phyloP scores from a whole-genome alignment of 2,888 invertebrate species.

The Gymnosoma rotundatum region DNA sequence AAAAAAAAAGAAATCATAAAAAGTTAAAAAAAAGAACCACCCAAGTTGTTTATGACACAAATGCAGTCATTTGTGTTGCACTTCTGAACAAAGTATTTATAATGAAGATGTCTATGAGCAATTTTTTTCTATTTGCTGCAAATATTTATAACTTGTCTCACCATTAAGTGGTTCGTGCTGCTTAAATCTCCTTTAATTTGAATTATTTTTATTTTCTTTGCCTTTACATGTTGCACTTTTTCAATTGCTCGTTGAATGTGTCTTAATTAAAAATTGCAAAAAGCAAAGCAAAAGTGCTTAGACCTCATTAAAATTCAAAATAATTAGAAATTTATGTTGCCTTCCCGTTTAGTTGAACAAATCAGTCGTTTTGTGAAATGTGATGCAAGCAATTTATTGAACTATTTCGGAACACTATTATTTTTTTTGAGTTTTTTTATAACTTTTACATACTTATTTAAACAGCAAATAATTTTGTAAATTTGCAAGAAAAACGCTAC shows the following conservation, averaged over 20 bases:
- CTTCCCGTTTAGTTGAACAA: too few species aligned
- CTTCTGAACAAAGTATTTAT: slow-evolving; percentile 27
- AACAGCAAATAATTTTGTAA: too few species aligned
- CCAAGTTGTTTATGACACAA: slow-evolving; percentile 51
- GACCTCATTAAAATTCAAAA: slow-evolving; percentile 17
- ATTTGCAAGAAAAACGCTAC: too few species aligned
- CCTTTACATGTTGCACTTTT: slow-evolving; percentile 25
- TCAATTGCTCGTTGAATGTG: slow-evolving; percentile 20
- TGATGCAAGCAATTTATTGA: too few species aligned
- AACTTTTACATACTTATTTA: too few species aligned
- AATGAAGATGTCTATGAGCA: slow-evolving; percentile 21
- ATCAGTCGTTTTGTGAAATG: too few species aligned
- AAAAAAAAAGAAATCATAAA: neutral
- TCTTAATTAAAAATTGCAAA: slow-evolving; percentile 27
- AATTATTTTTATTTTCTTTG: neutral
- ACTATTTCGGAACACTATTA: too few species aligned
- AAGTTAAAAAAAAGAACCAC: slow-evolving; percentile 15
- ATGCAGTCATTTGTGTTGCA: slow-evolving; percentile 25
- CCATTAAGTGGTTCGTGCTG: neutral
- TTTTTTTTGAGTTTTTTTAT: too few species aligned
- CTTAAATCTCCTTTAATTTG: slow-evolving; percentile 7
- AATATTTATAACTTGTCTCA: slow-evolving; percentile 36
- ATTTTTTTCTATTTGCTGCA: neutral
- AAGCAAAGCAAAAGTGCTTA: neutral
- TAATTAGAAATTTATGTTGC: neutral